Conservation (phyloP, 2,797 vertebrate species). For the Enteromius afrohamiltoni region DNA sequence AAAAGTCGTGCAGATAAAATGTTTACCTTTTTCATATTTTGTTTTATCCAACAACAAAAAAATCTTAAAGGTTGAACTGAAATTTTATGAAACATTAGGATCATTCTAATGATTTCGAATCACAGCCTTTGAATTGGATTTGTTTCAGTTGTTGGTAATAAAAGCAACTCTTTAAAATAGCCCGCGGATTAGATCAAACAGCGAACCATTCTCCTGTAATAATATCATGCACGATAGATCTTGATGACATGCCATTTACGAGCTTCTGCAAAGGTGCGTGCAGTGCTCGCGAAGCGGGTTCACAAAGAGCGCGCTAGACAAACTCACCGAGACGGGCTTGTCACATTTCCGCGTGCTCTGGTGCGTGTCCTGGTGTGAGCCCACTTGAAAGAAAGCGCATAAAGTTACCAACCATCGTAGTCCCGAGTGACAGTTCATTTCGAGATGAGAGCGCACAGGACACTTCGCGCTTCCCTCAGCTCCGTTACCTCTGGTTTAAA, state of each 20-base stretch:
- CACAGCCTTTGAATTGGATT: neutral
- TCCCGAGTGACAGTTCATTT: constrained; percentile 77
- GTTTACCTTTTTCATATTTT: neutral
- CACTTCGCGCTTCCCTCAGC: constrained; percentile 57
- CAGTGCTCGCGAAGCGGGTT: neutral
- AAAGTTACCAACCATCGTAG: constrained; percentile 79
- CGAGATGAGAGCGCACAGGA: constrained; percentile 68
- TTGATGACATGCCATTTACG: neutral
- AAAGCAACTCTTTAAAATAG: neutral
- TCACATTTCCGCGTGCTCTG: constrained; percentile 80
- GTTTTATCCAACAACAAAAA: neutral
- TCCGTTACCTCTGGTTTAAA: constrained; percentile 35
- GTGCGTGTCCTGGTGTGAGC: constrained; percentile 79
- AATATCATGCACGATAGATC: neutral
- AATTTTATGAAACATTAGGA: neutral
- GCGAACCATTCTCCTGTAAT: neutral
- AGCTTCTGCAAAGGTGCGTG: constrained; percentile 1
- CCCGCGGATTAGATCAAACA: neutral
- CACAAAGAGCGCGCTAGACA: neutral
- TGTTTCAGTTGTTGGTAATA: neutral
- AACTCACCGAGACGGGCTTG: constrained; percentile 86
- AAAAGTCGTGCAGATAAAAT: neutral
- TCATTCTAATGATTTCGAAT: neutral
- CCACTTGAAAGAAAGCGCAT: constrained; percentile 76
- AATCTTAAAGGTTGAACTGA: neutral